Conservation (phyloP, 1,140 invertebrate genomes). For the Micrasema longulum region DNA sequence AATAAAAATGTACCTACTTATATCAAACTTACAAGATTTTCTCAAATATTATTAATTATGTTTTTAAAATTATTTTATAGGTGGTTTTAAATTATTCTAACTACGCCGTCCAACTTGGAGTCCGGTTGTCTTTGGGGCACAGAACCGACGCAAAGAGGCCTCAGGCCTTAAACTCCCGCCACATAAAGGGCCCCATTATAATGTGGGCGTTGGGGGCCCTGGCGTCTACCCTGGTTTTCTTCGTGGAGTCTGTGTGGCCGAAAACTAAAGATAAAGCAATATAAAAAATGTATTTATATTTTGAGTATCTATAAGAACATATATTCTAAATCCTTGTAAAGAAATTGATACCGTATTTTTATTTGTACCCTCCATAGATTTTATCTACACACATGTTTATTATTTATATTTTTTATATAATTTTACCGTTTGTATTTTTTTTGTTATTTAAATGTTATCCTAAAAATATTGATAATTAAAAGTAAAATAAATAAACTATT, state of each 20-base stretch:
- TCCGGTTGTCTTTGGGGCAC: conserved; percentile 62
- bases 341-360: no score
- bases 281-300: neutral
- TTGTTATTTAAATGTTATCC: no score
- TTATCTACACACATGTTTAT: no score
- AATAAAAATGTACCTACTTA: no score
- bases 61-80: conserved; percentile 53
- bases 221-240: conserved; percentile 44
- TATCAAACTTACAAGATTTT: no score
- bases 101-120: conserved; percentile 63
- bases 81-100: conserved; percentile 63
- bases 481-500: no score
- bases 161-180: conserved; percentile 57
- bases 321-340: neutral
- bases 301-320: neutral
- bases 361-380: no score
- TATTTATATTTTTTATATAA: no score
- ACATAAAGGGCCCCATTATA: conserved; percentile 48
- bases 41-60: no score
- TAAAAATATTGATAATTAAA: no score
- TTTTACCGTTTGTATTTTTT: no score
- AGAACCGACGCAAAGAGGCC: conserved; percentile 55
- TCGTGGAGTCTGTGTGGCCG: neutral
- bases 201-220: conserved; percentile 37
- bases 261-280: neutral